Conservation (phyloP, 2,888 invertebrate genomes). For the Gibbula magus region DNA sequence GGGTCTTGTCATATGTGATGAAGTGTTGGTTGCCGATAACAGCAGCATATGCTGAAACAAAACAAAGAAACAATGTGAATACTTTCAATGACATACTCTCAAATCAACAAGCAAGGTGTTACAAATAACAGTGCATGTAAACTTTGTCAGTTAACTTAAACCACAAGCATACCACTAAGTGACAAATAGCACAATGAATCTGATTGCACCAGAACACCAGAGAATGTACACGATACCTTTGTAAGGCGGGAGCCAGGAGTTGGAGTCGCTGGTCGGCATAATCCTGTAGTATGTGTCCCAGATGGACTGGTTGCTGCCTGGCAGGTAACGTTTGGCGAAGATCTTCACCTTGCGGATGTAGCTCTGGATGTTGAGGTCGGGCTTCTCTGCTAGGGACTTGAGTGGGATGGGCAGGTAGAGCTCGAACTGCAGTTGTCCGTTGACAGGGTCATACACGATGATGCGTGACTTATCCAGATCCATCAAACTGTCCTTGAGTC, state of each 20-base stretch:
- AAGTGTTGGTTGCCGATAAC: conserved; percentile 88
- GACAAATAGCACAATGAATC: too few species aligned
- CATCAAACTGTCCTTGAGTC: conserved; percentile 53
- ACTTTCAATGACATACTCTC: too few species aligned
- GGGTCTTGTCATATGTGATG: conserved; percentile 89
- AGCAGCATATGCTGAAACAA: conserved; percentile 85
- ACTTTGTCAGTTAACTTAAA: too few species aligned
- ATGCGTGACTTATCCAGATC: conserved; percentile 64
- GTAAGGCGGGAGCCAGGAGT: conserved; percentile 90
- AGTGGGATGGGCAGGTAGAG: conserved; percentile 61
- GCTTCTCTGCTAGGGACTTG: conserved; percentile 56
- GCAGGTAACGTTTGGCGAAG: conserved; percentile 33
- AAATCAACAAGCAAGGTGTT: too few species aligned
- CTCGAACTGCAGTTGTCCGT: conserved; percentile 69
- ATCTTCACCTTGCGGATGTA: conserved; percentile 34
- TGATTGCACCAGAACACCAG: too few species aligned
- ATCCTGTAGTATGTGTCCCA: conserved; percentile 87
- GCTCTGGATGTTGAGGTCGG: conserved; percentile 41
- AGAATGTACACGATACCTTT: conserved; percentile 79
- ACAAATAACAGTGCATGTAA: too few species aligned
- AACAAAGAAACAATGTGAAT: too few species aligned
- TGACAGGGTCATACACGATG: conserved; percentile 65
- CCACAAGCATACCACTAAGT: too few species aligned
- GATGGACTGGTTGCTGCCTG: conserved; percentile 76
- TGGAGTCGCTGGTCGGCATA: conserved; percentile 85